Base-by-base conservation (phyloP, 2,888 invertebrate genomes). In the Drosophila borborema region DNA sequence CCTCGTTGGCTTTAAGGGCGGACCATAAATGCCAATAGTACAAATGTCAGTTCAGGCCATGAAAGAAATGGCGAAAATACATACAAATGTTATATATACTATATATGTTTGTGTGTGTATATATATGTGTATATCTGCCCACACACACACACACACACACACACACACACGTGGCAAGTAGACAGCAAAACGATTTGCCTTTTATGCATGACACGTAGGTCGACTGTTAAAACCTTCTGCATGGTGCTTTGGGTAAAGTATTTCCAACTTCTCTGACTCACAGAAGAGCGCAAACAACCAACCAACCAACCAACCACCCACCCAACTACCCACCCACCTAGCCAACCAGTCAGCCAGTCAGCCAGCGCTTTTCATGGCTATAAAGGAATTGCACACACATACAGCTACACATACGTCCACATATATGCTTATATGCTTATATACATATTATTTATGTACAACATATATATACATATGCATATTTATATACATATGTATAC, bases 151-250 rank as follows among this genome's bases (percentile, higher is more conserved):
- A 43, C 28, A 38, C 7, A n/a, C 36, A 38, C 16, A 41, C 46
- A 56, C 51, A 18, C 14, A 40, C 48, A 61, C 28, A 61, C 9
- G 18, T 7, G 5, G n/a, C 36, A 45, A 55, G 49, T n/a, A 66
- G 20, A 58, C 62, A 49, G 34, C 41, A 18, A 53, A 72, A 49
- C 73, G 64, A 64, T 73, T 70, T 70, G 74, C 49, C 78, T 74
- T 74, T 74, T 78, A 78, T 78, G 78, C 63, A 63, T 51, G 65
- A 78, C 76, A 76, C 76, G 76, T 76, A 68, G 77, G 59, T 62
- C 72, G 75, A 51, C 73, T 77, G 73, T 68, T 63, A 77, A 72
- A 73, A 69, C 68, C 68, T 72, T 62, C 72, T 43, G 49, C 77
- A 36, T 51, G 48, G 51, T 40, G 48, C 59, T 63, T 70, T 64